These are phyloP conservation scores for Sesamia inferens DNA, from an alignment of 2,888 invertebrate genomes.

Conservation along the genomic window DNA sequence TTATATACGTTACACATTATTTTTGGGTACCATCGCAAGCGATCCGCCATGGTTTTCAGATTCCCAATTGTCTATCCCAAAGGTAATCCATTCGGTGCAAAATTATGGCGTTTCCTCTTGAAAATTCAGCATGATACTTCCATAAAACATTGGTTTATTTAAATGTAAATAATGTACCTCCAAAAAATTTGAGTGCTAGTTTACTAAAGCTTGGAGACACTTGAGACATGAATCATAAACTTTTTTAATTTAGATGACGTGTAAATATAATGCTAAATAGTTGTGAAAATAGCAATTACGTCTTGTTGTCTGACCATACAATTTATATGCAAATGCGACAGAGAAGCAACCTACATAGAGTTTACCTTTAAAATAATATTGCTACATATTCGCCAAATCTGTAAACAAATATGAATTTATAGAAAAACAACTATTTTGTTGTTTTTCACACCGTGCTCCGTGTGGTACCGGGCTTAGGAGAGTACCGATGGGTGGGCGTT, in stretches of 20 bases:
- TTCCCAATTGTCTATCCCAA: neutral
- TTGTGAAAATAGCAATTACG: constrained; percentile 33
- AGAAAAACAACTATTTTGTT: no score
- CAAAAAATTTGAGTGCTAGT: neutral
- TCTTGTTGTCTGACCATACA: constrained; percentile 14
- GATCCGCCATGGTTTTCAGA: neutral
- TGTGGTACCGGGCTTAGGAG: no score
- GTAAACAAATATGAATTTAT: no score
- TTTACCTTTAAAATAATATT: neutral
- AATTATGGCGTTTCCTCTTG: neutral
- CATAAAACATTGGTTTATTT: neutral
- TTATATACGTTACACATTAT: no score
- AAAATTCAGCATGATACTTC: neutral
- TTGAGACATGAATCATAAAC: constrained; percentile 22
- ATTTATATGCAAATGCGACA: constrained; percentile 54
- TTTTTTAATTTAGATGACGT: constrained; percentile 36
- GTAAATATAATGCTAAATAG: constrained; percentile 48
- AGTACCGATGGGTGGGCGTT: no score
- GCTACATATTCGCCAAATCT: no score
- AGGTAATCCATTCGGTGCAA: neutral
- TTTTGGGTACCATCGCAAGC: no score
- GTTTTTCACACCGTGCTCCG: no score
- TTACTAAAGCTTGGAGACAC: neutral
- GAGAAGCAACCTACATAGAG: constrained; percentile 20
- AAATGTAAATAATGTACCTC: neutral